Base-by-base conservation (phyloP, 2,113 vertebrate genomes). In the Andinoacara biseriatus region DNA sequence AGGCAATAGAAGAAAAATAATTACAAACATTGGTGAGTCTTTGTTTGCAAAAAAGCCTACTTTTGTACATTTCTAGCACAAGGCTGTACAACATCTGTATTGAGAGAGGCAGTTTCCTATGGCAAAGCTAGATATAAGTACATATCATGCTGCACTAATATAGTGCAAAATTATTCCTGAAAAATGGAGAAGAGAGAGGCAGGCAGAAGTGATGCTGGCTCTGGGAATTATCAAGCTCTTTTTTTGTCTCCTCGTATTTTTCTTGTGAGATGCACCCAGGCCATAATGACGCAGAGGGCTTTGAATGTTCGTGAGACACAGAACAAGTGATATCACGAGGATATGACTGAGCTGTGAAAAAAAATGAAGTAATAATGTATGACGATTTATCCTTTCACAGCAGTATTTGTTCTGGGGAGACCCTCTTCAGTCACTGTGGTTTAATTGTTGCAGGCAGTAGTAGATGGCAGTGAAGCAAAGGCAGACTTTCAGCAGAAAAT, bases 81-180 rank as follows among this genome's bases (percentile, higher is more conserved):
- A 96, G 95, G 95, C 92, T 93, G 91, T 93, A 92, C 91, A 94
- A 92, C 91, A 94, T 96, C 95, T 95, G 95, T 93, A 78, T 93
- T 94, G 96, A 96, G 95, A 97, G 96, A 98, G 96, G 96, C 96
- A 96, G 96, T 96, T 97, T 95, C 95, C 95, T 96, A 96, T 97
- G 97, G 96, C 96, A 95, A 97, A 96, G 95, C 94, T 95, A 95
- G 94, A 96, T 96, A 94, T 96, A 95, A 96, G 94, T 96, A 95
- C 94, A 96, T 96, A 96, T 96, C 97, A 97, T 97, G 97, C 97
- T 97, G 97, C 98, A 99, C 98, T 99, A 99, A 99, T 98, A 99
- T 99, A 99, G 98, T 99, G 98, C 98, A 97, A 98, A 97, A 87
- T 89, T 95, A 96, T 96, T 97, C 96, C 97, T 97, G 96, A 74